Conservation (phyloP, 2,113 vertebrate genomes). For the Platanista minor region DNA sequence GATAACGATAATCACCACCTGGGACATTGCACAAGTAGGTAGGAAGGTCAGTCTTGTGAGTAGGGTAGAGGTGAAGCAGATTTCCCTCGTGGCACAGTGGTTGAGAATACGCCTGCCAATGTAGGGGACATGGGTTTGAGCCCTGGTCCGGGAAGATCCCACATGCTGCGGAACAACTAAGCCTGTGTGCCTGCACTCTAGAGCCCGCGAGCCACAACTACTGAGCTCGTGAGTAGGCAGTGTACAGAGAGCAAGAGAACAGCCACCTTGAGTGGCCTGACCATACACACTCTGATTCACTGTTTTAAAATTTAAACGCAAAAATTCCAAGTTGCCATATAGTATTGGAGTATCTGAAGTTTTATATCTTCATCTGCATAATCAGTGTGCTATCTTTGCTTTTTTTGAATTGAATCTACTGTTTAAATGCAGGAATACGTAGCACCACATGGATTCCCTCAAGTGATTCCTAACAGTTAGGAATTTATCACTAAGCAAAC, state of each 20-base stretch:
- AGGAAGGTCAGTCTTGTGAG: background rate
- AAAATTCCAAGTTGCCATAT: background rate
- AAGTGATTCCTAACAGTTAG: background rate
- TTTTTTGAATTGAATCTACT: background rate
- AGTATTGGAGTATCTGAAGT: background rate
- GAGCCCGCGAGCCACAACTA: no score
- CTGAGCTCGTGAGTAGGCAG: no score
- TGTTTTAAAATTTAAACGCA: conserved; percentile 12
- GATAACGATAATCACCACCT: background rate
- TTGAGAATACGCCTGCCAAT: no score
- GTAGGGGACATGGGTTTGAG: no score
- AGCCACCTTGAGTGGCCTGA: background rate
- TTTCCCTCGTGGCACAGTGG: no score
- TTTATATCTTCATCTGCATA: background rate
- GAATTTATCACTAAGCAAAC: conserved; percentile 7
- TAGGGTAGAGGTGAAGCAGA: background rate
- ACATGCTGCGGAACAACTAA: no score
- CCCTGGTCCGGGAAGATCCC: no score
- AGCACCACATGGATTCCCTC: background rate
- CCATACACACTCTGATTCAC: background rate
- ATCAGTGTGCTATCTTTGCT: background rate
- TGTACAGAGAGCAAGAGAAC: background rate
- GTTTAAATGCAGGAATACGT: background rate
- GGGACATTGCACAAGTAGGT: background rate
- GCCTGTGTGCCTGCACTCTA: no score